Conservation (phyloP, 2,113 vertebrate species). For the Alexandromys fortis region DNA sequence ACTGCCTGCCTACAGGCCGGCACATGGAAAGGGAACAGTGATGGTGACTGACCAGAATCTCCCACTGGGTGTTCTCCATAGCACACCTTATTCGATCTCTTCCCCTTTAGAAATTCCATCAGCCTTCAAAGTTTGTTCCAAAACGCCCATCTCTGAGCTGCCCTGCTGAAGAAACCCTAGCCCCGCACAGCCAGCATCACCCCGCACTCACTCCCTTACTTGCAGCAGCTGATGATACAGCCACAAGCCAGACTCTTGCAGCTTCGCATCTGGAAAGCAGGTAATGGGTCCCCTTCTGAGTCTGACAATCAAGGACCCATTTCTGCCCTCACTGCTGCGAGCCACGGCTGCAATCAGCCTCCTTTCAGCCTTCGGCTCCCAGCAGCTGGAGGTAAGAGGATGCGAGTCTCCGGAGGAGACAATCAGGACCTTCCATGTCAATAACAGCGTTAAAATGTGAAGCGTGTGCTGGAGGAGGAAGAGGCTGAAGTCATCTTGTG, state of each 20-base stretch:
- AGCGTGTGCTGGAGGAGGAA: constrained; percentile 40
- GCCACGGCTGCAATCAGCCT: background rate
- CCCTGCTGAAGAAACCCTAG: constrained; percentile 35
- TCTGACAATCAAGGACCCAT: background rate
- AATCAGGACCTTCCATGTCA: constrained; percentile 32
- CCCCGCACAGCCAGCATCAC: background rate
- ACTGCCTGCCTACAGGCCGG: background rate
- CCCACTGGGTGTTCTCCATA: background rate
- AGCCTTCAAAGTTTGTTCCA: constrained; percentile 18
- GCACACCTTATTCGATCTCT: background rate
- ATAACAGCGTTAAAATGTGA: constrained; percentile 54
- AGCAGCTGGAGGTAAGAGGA: constrained; percentile 22
- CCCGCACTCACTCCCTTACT: background rate
- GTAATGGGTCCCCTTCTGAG: background rate
- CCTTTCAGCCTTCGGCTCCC: background rate
- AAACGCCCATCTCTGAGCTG: constrained; percentile 42
- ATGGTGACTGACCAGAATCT: background rate
- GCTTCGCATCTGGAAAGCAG: constrained; percentile 33
- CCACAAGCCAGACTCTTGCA: background rate
- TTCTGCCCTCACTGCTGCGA: constrained; percentile 16
- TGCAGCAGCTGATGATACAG: background rate
- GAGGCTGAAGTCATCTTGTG: constrained; percentile 46
- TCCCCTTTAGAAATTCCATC: constrained; percentile 32
- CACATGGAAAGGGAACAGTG: background rate
- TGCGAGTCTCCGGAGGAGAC: background rate